Base-by-base conservation (phyloP, 2,888 invertebrate species). In the Tyria jacobaeae region DNA sequence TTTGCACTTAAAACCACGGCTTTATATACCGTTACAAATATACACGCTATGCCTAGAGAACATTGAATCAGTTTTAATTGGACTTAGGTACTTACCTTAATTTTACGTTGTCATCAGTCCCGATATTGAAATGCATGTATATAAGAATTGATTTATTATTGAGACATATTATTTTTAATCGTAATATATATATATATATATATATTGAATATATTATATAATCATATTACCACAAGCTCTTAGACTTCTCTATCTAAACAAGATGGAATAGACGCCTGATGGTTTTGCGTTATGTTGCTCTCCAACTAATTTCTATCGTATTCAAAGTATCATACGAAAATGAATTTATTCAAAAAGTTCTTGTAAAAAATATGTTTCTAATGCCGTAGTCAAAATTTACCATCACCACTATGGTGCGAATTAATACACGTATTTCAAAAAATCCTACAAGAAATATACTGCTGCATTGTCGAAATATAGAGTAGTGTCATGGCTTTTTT, bases 11-110 rank as follows among this genome's bases (percentile, higher is more conserved):
- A 63, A 68, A 68, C 58, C 61, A 63, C 56, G 57, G 68, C 61
- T 71, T 74, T 66, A 74, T 69, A 66, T 70, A 63, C 68, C 70
- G 78, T 73, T 70, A 71, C 73, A 62, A 71, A 64, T 60, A 61
- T 55, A 72, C 74, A 79, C 71, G 73, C 73, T 68, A 70, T n/a
- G 44, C n/a, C 62, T 67, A 57, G 56, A 37, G 39, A 59, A 37
- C 10, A 9, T 10, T 34, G 9, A 5, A 6, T 31, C 6, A 31
- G 6, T 31, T 31, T 31, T 31, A 31, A 5, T 31, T n/a, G 27
- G 6, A 27, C 27, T 27, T 4, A 27, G 27, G 3, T 27, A 27
- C 6, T 27, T 27, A 6, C 6, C 3, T 27, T 27, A 6, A 27
- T 27, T 4, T 27, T 27, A 27, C 27, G 6, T 3, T 27, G 27